Evolutionary conservation across 2,797 vertebrate genomes (phyloP).

Genomic region (Crocodylus rhombifer): DNA sequence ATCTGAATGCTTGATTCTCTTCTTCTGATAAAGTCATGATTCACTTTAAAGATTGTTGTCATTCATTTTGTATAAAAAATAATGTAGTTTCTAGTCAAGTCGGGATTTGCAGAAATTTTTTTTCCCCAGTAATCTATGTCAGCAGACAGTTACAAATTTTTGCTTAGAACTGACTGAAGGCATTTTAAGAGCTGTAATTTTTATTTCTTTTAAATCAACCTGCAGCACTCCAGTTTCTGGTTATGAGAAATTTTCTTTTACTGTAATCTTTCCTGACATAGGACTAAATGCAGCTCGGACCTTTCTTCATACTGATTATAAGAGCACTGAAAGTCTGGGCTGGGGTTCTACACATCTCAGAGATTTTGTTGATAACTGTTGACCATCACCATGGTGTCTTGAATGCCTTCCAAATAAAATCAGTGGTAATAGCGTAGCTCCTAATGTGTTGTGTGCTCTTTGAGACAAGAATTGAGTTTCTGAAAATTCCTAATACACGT

Average conservation of each 20-base stretch:
- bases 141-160: neutral
- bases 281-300: neutral
- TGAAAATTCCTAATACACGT: neutral
- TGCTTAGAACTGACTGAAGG: neutral
- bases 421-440: neutral
- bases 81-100: neutral
- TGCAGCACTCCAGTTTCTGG: neutral
- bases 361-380: neutral
- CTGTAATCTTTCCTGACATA: neutral
- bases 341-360: neutral
- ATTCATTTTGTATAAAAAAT: neutral
- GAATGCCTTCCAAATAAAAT: neutral
- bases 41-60: neutral
- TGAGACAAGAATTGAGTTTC: neutral
- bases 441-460: neutral
- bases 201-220: neutral
- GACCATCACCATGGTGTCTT: rapidly evolving
- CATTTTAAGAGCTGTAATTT: neutral
- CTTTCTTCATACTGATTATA: neutral
- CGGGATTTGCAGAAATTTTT: neutral
- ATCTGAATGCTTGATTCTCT: neutral
- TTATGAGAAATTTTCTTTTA: neutral
- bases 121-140: neutral
- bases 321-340: neutral
- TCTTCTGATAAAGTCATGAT: neutral